Evolutionary conservation across 2,113 vertebrate species (phyloP), one percentile per base, ranked within the genome.

Genomic region (Misgurnus mizolepis): DNA sequence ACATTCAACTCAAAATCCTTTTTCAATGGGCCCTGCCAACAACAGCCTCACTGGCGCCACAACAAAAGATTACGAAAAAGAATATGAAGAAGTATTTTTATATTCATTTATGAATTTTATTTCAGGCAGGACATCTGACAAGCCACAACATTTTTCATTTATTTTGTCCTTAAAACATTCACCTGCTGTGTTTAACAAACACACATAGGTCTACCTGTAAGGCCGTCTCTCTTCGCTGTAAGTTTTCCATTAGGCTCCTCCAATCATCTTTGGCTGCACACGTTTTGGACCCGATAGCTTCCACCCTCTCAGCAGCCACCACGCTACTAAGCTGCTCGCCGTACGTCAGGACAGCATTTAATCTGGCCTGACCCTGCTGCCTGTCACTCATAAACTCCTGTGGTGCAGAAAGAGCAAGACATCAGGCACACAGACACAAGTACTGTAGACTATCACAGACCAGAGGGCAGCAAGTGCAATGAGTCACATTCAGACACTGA

Each of bases 381-480:
- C 94, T 96, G 92, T 97, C 97, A 10, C 90, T 94, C 87, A 97
- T 86, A 86, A 96, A 97, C 88, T 98, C 96, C 97, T 99, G 86
- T 6, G 79, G 88, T 67, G 83, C 74, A 88, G 79, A 83, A 69
- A 58, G 66, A 75, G 75, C 18, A 82, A 81, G 60, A 65, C 49
- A 70, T 84, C 76, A 79, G n/a, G 62, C 56, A 22, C n/a, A 72
- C 43, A 76, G 15, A 67, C 10, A 61, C 50, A 62, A 67, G 58
- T 45, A 45, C 5, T 8, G 43, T 49, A 86, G 76, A 84, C 64
- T 76, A 79, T 70, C 66, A 80, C 67, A 83, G 78, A 84, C 72
- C 77, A 73, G 67, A 81, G 87, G 81, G 82, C 87, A 86, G 71
- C 64, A 78, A 87, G 87, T 80, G 86, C 88, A 71, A 89, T 87